Conservation (phyloP, 1,140 invertebrate species). For the Euura saliciscinereae region DNA sequence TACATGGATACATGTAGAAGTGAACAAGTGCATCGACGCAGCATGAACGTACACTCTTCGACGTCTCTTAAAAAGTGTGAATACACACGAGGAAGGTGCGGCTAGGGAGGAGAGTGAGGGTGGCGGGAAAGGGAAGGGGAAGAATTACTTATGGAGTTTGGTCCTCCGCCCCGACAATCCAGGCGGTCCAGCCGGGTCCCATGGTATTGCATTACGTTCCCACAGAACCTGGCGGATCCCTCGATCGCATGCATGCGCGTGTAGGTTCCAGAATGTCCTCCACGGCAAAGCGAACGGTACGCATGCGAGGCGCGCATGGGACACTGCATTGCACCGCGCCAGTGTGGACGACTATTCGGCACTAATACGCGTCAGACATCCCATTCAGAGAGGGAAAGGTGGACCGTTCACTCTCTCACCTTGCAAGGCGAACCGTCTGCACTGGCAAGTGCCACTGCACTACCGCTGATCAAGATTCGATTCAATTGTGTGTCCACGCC, state of each 20-base stretch:
- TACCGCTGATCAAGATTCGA: background rate
- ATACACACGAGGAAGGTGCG: background rate
- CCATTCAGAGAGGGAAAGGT: no score
- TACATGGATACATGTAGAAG: background rate
- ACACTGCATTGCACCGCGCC: background rate
- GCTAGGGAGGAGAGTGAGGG: background rate
- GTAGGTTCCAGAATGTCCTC: background rate
- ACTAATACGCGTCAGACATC: no score
- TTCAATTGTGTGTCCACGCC: background rate
- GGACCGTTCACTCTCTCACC: background rate
- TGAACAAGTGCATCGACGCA: background rate
- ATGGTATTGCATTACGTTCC: conserved; percentile 59
- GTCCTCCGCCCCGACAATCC: conserved; percentile 26
- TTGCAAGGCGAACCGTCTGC: background rate
- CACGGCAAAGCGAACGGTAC: background rate
- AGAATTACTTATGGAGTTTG: conserved; percentile 41
- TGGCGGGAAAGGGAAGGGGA: conserved; percentile 18
- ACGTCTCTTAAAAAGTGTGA: background rate
- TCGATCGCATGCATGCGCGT: background rate
- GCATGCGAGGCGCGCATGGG: background rate
- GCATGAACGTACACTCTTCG: background rate
- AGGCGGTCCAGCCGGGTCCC: conserved; percentile 49
- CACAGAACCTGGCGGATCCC: conserved; percentile 34
- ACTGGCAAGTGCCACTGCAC: background rate
- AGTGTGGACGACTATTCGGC: background rate